Percentiles rank a stretch among this genome's conserved stretches.
These are phyloP conservation scores for Drosophila longiperda DNA, from an alignment of 2,888 invertebrate species.

Conservation along the genomic window DNA sequence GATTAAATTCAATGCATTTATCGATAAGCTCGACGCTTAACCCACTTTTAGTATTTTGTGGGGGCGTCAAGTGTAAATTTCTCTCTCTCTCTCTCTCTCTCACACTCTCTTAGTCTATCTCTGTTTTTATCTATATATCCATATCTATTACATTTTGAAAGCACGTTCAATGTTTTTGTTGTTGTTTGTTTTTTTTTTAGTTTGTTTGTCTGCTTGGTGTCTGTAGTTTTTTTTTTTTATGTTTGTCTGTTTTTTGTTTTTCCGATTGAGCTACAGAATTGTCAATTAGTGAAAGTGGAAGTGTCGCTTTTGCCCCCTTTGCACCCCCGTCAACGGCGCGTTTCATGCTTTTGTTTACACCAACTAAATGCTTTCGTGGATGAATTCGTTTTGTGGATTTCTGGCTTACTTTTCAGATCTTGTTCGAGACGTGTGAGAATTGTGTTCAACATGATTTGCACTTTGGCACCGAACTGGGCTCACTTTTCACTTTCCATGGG, in stretches of 20 bases:
- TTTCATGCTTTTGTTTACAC: conserved; percentile 56
- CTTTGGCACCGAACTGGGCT: conserved; percentile 40
- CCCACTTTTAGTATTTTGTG: conserved; percentile 48
- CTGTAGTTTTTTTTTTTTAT: conserved; percentile 66
- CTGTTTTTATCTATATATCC: not conserved
- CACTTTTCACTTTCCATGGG: conserved; percentile 47
- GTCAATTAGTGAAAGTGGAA: conserved; percentile 81
- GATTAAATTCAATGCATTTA: conserved; percentile 24
- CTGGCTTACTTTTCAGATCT: conserved; percentile 23
- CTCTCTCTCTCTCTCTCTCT: not conserved
- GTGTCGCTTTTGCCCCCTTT: conserved; percentile 42
- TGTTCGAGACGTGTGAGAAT: conserved; percentile 68
- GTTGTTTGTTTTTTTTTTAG: conserved; percentile 26
- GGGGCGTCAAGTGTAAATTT: conserved; percentile 61
- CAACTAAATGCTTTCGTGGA: conserved; percentile 55
- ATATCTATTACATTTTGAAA: conserved; percentile 25
- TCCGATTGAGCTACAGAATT: conserved; percentile 74
- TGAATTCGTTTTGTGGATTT: conserved; percentile 38
- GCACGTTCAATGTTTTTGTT: conserved; percentile 40
- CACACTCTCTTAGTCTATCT: not conserved
- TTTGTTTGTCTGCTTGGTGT: conserved; percentile 53
- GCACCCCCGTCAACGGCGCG: not conserved
- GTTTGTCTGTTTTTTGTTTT: conserved; percentile 45
- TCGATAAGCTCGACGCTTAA: conserved; percentile 52
- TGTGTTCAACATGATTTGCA: conserved; percentile 66